phyloP scores from a whole-genome alignment of 2,888 invertebrate species.

The Pedicia rivosa region DNA sequence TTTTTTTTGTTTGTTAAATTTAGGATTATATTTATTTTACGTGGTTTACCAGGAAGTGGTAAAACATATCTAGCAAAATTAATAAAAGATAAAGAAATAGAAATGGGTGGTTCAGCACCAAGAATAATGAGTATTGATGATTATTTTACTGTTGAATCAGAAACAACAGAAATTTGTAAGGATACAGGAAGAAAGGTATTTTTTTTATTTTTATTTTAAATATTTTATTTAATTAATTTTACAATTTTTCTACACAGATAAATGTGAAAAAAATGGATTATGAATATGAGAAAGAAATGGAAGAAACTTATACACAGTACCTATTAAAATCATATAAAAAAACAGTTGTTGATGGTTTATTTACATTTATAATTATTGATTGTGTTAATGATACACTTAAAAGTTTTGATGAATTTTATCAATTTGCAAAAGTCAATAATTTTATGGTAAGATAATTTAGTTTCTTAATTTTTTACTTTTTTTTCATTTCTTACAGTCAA shows the following conservation, averaged over 20 bases:
- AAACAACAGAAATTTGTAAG: constrained; percentile 38
- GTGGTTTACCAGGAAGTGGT: constrained; percentile 90
- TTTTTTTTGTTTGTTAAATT: constrained; percentile 1
- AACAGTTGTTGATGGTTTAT: constrained; percentile 77
- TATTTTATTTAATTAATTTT: constrained; percentile 5
- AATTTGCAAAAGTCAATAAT: constrained; percentile 47
- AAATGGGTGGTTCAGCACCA: constrained; percentile 76
- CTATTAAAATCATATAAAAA: constrained; percentile 82
- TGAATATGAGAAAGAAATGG: constrained; percentile 75
- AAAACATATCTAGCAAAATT: constrained; percentile 82
- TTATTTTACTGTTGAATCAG: constrained; percentile 83
- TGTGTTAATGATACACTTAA: constrained; percentile 70
- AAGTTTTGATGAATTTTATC: constrained; percentile 78
- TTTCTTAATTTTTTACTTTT: neutral
- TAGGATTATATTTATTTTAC: constrained; percentile 68
- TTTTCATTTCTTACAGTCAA: neutral
- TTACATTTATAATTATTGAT: constrained; percentile 85
- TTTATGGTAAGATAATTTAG: constrained; percentile 24
- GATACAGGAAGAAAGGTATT: constrained; percentile 29
- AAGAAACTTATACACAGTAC: constrained; percentile 64
- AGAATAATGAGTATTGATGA: constrained; percentile 88
- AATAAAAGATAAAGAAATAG: constrained; percentile 67
- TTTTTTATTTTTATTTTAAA: constrained; percentile 14
- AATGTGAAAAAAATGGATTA: constrained; percentile 37
- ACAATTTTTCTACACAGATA: constrained; percentile 22